These are phyloP conservation scores for Melospiza melodia DNA, from an alignment of 2,113 vertebrate species.

Conservation along the genomic window DNA sequence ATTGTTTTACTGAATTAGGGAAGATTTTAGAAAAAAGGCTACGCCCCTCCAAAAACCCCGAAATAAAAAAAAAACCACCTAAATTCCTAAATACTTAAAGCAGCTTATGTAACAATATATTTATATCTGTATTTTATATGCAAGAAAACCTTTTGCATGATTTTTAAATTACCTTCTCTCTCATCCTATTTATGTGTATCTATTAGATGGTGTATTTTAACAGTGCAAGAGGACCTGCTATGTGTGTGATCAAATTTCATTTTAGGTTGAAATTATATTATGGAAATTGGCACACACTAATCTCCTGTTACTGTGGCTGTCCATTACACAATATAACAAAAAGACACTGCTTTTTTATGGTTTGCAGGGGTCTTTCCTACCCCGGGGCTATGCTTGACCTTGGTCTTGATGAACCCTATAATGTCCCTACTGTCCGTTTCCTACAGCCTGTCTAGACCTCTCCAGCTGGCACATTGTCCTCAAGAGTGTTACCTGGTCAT, in stretches of 20 bases:
- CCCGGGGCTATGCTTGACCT: too few species aligned
- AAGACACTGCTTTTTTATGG: background rate
- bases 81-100: background rate
- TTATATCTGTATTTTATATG: background rate
- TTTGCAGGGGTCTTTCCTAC: background rate
- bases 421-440: background rate
- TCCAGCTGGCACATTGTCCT: background rate
- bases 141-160: background rate
- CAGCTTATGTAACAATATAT: background rate
- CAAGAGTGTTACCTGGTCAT: background rate
- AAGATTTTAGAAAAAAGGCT: background rate
- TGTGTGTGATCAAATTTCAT: background rate
- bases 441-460: background rate
- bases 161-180: background rate
- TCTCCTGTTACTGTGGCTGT: background rate
- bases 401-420: background rate
- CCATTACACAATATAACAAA: background rate
- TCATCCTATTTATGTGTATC: background rate
- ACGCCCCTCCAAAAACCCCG: rapidly evolving
- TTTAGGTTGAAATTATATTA: background rate
- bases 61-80: rapidly evolving
- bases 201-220: background rate
- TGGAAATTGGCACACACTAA: background rate
- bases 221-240: background rate
- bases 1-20: background rate